phyloP scores from a whole-genome alignment of 2,113 vertebrate genomes.

The Orthochromis malagaraziensis region DNA sequence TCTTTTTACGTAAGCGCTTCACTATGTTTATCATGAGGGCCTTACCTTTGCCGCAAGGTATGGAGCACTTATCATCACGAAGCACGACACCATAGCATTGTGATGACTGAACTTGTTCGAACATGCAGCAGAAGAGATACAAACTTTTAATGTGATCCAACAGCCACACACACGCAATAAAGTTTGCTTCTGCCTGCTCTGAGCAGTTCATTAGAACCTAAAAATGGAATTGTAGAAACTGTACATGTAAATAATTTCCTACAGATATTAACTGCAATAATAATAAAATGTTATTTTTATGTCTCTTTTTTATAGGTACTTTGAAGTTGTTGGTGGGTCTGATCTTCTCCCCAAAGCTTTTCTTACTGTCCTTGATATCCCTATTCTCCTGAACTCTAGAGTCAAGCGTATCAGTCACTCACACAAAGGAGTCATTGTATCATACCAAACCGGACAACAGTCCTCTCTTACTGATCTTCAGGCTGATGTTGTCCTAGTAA shows the following conservation, averaged over 20 bases:
- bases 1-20: rapidly evolving
- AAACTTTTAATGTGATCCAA: rapidly evolving
- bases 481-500: constrained; percentile 57
- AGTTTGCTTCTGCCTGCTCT: background rate
- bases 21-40: background rate
- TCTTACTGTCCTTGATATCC: constrained; percentile 7
- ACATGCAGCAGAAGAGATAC: background rate
- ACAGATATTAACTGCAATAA: background rate
- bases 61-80: rapidly evolving
- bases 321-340: constrained; percentile 52
- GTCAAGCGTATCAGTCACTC: constrained; percentile 8
- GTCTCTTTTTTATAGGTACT: constrained; percentile 40
- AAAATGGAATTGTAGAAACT: background rate
- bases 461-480: background rate
- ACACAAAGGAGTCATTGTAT: background rate
- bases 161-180: background rate
- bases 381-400: constrained; percentile 38
- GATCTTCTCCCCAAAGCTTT: constrained; percentile 47
- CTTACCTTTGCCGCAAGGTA: background rate
- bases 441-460: background rate
- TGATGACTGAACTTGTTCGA: background rate
- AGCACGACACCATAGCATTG: rapidly evolving
- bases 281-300: background rate
- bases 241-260: background rate
- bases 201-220: rapidly evolving